Evolutionary conservation across 2,888 invertebrate genomes (phyloP), one percentile per base, ranked within the genome.

Genomic region (Thumatha senex): DNA sequence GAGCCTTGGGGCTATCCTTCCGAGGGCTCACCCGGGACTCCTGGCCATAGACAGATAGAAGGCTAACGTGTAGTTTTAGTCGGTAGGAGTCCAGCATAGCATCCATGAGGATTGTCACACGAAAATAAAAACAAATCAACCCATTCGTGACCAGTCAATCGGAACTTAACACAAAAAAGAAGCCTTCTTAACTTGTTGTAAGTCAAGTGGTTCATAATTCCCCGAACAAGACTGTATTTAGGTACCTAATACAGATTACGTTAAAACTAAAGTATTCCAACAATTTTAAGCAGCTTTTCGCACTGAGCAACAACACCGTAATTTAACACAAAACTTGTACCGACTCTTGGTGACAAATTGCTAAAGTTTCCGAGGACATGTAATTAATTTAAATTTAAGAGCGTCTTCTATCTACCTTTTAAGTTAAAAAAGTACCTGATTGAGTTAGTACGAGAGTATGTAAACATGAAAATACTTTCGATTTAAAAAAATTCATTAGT

Each of bases 361-460:
- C 38, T 14, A 13, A 53, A 53, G 33, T 53, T 53, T 34, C 10
- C 7, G 29, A 38, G 33, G 33, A 12, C 31, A 36, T 48, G 40
- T 48, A 45, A 53, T 48, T 48, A 48, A 53, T 53, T 53, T 31
- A 35, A 48, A 31, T 48, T 42, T 42, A 31, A 38, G 1, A 41
- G 0, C 33, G 48, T 41, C 36, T 29, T 36, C 29, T 10, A 35
- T 33, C 15, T 29, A 36, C 29, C 12, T 45, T 14, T 14, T 30
- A 13, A 30, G 30, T 13, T 43, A 7, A 34, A 33, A n/a, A n/a
- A 31, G 13, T 39, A 18, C 38, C 39, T 39, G 14, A 39, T 36
- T 31, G 39, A 15, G 33, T 31, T 14, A 10, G 15, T 38, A n/a
- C 1, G 1, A 29, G 12, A 3, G 34, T 34, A 13, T 18, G 9